These are phyloP conservation scores for Phoeniculus purpureus DNA, from an alignment of 2,797 vertebrate species.

Conservation along the genomic window DNA sequence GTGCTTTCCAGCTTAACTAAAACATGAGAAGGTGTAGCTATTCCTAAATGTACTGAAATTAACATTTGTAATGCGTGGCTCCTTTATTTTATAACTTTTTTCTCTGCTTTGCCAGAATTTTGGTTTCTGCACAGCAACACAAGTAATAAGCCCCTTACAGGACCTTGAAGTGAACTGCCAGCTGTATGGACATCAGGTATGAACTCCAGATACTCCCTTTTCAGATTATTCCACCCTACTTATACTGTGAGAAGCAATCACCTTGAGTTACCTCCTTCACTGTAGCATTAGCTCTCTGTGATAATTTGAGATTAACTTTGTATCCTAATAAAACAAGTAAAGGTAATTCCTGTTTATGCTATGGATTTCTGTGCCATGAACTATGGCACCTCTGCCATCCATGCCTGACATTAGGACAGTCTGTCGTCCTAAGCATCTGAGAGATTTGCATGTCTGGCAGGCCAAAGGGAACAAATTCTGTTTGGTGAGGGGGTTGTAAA, in stretches of 20 bases:
- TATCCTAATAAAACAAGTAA: not conserved
- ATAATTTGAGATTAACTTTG: not conserved
- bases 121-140: slow-evolving; percentile 72
- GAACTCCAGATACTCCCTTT: not conserved
- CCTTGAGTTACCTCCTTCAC: not conserved
- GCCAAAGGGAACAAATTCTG: not conserved
- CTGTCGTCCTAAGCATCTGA: not conserved
- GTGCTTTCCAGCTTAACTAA: not conserved
- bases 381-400: not conserved
- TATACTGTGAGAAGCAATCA: not conserved
- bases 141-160: not conserved
- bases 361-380: not conserved
- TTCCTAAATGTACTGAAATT: not conserved
- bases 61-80: not conserved
- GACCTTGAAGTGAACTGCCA: slow-evolving; percentile 57
- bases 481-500: not conserved
- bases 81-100: not conserved
- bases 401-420: not conserved
- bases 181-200: slow-evolving; percentile 75
- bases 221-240: not conserved
- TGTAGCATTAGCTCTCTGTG: not conserved
- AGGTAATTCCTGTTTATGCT: not conserved
- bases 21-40: not conserved
- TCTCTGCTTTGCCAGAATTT: slow-evolving; percentile 67
- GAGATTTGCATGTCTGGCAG: not conserved